These are phyloP conservation scores for Zapus hudsonius DNA, from an alignment of 2,113 vertebrate genomes.

Conservation along the genomic window DNA sequence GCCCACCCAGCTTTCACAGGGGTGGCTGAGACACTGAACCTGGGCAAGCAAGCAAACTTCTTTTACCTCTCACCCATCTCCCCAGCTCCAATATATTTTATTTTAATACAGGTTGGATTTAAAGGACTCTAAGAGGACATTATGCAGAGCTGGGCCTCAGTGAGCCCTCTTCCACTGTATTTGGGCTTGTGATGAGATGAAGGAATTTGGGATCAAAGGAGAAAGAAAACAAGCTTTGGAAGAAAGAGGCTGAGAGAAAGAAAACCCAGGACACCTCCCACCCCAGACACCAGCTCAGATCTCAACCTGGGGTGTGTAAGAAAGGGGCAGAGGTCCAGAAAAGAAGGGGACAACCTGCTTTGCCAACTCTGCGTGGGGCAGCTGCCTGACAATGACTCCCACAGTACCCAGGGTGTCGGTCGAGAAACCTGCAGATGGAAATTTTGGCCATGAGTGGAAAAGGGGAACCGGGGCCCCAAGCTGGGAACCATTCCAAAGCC, in stretches of 20 bases:
- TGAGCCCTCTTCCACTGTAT: neutral
- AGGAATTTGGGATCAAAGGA: neutral
- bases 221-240: slow-evolving; percentile 2
- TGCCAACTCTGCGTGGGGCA: neutral
- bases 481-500: slow-evolving; percentile 65
- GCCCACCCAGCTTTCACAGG: too few relatives aligned
- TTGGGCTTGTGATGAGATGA: neutral
- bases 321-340: too few relatives aligned
- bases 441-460: neutral
- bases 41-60: too few relatives aligned
- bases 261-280: neutral
- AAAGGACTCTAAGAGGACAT: neutral
- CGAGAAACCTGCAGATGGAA: slow-evolving; percentile 30
- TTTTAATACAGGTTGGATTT: neutral
- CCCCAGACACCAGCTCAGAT: neutral
- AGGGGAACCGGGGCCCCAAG: slow-evolving; percentile 17
- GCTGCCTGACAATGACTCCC: neutral
- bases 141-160: neutral
- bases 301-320: neutral
- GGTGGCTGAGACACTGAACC: too few relatives aligned
- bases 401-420: neutral
- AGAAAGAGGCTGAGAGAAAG: neutral
- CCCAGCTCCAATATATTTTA: neutral
- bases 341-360: neutral
- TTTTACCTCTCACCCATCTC: too few relatives aligned